A percentile compares a stretch with the other conserved stretches of the same genome.
Evolutionary conservation across 2,113 vertebrate genomes (phyloP).

Genomic region (Xyliphius kryptos): DNA sequence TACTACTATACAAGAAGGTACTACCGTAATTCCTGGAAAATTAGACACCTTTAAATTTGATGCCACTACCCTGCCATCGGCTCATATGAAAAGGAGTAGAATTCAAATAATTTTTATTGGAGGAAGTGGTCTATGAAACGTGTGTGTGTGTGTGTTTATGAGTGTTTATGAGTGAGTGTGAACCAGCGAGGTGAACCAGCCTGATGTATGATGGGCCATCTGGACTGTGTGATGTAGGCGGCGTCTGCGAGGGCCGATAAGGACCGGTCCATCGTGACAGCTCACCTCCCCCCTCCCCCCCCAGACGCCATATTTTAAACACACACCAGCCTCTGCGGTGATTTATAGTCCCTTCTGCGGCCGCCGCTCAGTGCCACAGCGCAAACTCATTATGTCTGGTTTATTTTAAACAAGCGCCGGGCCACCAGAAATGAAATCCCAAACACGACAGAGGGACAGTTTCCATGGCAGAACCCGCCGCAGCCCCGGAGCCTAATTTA

Average conservation of each 20-base stretch:
- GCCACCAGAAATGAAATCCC: slow-evolving; percentile 29
- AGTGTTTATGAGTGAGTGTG: too few relatives aligned
- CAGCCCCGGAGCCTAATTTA: slow-evolving; percentile 36
- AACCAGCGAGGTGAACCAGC: too few relatives aligned
- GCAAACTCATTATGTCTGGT: slow-evolving; percentile 39
- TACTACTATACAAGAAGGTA: too few relatives aligned
- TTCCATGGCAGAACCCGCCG: slow-evolving; percentile 34
- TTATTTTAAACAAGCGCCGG: slow-evolving; percentile 39
- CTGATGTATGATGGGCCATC: slow-evolving; percentile 44
- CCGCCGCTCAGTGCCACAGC: slow-evolving; percentile 28
- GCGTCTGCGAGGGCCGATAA: slow-evolving; percentile 42
- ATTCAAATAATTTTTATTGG: too few relatives aligned
- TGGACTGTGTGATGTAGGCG: slow-evolving; percentile 42
- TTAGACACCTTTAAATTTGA: too few relatives aligned
- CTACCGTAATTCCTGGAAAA: too few relatives aligned
- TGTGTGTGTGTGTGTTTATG: too few relatives aligned
- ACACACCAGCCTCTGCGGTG: slow-evolving; percentile 29
- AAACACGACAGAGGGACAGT: slow-evolving; percentile 20
- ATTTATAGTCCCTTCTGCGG: slow-evolving; percentile 39
- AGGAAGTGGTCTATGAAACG: too few relatives aligned
- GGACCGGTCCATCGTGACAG: slow-evolving; percentile 31
- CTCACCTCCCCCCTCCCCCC: too few relatives aligned
- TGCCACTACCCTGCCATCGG: too few relatives aligned
- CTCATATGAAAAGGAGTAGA: too few relatives aligned
- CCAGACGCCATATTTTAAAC: slow-evolving; percentile 43